Evolutionary conservation across 2,888 invertebrate species (phyloP).

Genomic region (Carterocephalus palaemon): DNA sequence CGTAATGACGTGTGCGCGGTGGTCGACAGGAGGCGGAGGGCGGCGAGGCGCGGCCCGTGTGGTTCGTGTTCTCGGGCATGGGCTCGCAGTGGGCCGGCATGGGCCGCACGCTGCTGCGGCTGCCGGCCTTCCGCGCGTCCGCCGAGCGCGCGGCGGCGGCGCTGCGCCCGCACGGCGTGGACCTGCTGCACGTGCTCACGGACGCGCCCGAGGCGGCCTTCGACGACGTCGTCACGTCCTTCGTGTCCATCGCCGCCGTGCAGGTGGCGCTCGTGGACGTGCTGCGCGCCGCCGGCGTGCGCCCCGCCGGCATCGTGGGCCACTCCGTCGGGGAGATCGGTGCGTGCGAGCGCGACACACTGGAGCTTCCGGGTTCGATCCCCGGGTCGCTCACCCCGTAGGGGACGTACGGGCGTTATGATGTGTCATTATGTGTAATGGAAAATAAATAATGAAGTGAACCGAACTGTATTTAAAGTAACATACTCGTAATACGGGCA

Average conservation of each 20-base stretch:
- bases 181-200: conserved; percentile 89
- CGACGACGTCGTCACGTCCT: conserved; percentile 92
- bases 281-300: conserved; percentile 85
- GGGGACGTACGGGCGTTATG: too few species aligned
- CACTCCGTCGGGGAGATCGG: conserved; percentile 96
- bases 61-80: conserved; percentile 99
- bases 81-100: conserved; percentile 98
- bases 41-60: conserved; percentile 87
- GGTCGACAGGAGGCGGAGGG: conserved; percentile 47
- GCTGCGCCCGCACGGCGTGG: conserved; percentile 87
- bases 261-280: conserved; percentile 98
- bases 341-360: conserved; percentile 31
- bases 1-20: background rate
- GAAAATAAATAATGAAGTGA: too few species aligned
- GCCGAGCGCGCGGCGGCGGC: conserved; percentile 87
- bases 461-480: too few species aligned
- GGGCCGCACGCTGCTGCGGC: conserved; percentile 90
- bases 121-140: conserved; percentile 89
- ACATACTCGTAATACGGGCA: too few species aligned
- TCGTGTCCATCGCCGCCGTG: conserved; percentile 96
- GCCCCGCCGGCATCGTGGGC: conserved; percentile 96
- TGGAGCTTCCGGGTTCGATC: conserved; percentile 31
- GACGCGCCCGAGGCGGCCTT: conserved; percentile 87
- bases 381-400: too few species aligned
- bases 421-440: too few species aligned